phyloP scores from a whole-genome alignment of 2,113 vertebrate genomes.

The Leiothrix lutea region DNA sequence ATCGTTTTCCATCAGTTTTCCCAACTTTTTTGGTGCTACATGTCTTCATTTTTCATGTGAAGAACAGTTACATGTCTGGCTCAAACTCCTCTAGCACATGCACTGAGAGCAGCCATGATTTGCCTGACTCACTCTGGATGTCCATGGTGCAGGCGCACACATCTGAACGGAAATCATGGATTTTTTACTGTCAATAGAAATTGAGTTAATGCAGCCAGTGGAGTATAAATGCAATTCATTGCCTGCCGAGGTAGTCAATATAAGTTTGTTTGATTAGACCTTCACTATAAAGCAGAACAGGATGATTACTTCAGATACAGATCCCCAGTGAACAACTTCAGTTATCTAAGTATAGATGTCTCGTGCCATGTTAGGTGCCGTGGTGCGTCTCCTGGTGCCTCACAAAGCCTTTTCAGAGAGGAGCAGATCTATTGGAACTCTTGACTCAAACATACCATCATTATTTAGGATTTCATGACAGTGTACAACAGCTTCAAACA shows the following conservation, averaged over 20 bases:
- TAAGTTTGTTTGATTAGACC: neutral
- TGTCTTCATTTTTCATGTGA: neutral
- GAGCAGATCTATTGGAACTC: neutral
- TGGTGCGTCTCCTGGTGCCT: neutral
- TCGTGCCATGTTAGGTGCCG: neutral
- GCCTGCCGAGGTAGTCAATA: neutral
- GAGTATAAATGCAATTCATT: neutral
- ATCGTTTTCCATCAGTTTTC: neutral
- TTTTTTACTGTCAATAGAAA: neutral
- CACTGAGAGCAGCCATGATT: neutral
- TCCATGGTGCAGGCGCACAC: neutral
- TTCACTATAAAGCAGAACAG: neutral
- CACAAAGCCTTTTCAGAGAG: neutral
- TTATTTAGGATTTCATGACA: neutral
- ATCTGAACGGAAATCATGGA: neutral
- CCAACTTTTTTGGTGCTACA: neutral
- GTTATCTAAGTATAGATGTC: neutral
- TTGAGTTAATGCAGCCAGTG: neutral
- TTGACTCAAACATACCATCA: neutral
- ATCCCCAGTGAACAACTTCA: neutral
- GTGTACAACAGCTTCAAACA: neutral
- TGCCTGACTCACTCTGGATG: neutral
- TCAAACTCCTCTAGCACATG: neutral
- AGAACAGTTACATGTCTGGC: fast-evolving
- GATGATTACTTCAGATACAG: neutral